Conservation (phyloP, 2,113 vertebrate genomes). For the Sigmodon hispidus region DNA sequence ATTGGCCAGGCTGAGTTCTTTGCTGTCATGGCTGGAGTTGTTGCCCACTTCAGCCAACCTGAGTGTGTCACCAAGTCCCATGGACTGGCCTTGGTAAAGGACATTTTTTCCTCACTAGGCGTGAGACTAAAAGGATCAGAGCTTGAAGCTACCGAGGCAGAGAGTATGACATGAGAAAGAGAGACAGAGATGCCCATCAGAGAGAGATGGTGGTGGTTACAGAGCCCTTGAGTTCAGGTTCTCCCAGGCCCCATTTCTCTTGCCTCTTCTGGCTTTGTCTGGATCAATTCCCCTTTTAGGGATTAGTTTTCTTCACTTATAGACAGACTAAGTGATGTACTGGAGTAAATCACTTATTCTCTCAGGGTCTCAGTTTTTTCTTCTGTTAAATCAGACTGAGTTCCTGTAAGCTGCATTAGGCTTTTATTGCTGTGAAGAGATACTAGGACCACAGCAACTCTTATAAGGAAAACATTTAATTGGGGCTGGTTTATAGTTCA, state of each 20-base stretch:
- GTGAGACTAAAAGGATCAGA: background rate
- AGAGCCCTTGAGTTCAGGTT: background rate
- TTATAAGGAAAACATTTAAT: background rate
- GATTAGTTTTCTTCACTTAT: background rate
- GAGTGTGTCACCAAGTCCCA: background rate
- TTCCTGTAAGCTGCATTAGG: background rate
- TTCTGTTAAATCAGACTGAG: background rate
- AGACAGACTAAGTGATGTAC: background rate
- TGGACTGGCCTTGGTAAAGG: background rate
- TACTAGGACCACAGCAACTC: no score
- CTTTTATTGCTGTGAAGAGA: background rate
- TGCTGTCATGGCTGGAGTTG: background rate
- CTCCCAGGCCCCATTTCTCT: background rate
- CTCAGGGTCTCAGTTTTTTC: background rate
- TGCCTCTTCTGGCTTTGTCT: background rate
- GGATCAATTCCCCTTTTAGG: background rate
- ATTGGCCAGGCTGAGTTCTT: background rate
- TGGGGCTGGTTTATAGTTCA: background rate
- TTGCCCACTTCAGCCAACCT: background rate
- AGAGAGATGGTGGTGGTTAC: background rate
- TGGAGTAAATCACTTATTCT: background rate
- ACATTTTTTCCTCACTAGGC: background rate
- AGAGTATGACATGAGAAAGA: background rate
- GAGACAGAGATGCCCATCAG: background rate
- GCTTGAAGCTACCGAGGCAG: background rate